Evolutionary conservation across 2,888 invertebrate genomes (phyloP).

Genomic region (Tinea trinotella): DNA sequence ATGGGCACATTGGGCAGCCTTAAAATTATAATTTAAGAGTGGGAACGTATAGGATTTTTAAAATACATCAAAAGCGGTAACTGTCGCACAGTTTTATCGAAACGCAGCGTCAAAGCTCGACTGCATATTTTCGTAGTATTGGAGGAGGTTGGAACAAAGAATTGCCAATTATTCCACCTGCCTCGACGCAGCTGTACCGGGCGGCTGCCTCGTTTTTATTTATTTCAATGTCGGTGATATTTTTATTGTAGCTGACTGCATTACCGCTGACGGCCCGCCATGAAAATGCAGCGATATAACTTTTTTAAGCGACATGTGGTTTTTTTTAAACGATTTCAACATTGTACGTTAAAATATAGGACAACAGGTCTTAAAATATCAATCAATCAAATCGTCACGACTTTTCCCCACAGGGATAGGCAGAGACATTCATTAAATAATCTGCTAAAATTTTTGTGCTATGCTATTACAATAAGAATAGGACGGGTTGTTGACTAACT

Average conservation of each 20-base stretch:
- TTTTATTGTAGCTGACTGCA: constrained; percentile 55
- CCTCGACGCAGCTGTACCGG: constrained; percentile 60
- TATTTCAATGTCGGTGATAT: constrained; percentile 66
- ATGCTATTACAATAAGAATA: too few relatives aligned
- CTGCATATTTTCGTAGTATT: constrained; percentile 46
- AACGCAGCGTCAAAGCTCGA: constrained; percentile 26
- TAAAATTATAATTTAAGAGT: background rate
- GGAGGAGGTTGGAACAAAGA: constrained; percentile 62
- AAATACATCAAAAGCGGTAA: background rate
- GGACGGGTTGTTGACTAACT: too few relatives aligned
- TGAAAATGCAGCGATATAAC: constrained; percentile 14
- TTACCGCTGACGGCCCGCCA: constrained; percentile 13
- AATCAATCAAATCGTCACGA: too few relatives aligned
- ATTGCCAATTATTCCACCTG: constrained; percentile 72
- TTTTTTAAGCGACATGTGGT: background rate
- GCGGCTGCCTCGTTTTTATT: constrained; percentile 61
- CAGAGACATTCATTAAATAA: too few relatives aligned
- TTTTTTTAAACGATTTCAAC: constrained; percentile 5
- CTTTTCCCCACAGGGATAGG: too few relatives aligned
- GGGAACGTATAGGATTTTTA: background rate
- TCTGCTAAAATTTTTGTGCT: too few relatives aligned
- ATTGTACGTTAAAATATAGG: too few relatives aligned
- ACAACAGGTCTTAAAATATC: too few relatives aligned
- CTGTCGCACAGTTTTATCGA: background rate
- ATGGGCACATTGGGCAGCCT: too few relatives aligned